A percentile compares a stretch with the other conserved stretches of the same genome.
Evolutionary conservation across 2,113 vertebrate genomes (phyloP).

Genomic region (Cynocephalus volans): DNA sequence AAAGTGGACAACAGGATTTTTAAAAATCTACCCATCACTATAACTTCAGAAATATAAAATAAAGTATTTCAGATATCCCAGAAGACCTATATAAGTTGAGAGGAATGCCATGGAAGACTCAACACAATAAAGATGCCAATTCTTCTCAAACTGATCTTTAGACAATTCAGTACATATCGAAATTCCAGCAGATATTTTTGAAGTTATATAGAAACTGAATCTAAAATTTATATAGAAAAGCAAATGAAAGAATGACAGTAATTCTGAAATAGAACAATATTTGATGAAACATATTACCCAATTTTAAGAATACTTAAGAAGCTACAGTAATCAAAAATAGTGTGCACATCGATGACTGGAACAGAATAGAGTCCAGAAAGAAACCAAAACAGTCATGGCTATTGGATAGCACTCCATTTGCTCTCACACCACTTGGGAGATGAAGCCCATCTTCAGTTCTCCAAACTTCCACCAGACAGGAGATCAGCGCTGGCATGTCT

Average conservation of each 20-base stretch:
- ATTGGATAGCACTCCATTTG: neutral
- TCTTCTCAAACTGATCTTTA: neutral
- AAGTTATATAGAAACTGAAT: neutral
- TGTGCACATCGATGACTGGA: neutral
- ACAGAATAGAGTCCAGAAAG: neutral
- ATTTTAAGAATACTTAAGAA: constrained; percentile 21
- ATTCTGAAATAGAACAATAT: neutral
- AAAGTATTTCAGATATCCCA: neutral
- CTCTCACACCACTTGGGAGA: fast-evolving
- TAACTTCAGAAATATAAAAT: neutral
- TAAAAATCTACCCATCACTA: neutral
- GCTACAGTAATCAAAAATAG: neutral
- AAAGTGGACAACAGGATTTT: neutral
- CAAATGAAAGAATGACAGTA: neutral
- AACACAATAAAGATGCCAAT: neutral
- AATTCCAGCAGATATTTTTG: neutral
- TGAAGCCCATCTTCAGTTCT: too few relatives aligned
- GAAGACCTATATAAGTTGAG: neutral
- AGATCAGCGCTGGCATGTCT: neutral
- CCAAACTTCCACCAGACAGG: neutral
- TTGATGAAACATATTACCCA: neutral
- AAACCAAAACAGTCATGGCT: neutral
- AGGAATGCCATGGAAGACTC: neutral
- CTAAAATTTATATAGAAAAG: neutral
- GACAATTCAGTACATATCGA: neutral